Evolutionary conservation across 2,888 invertebrate species (phyloP).

Genomic region (Oxyteleia sp.): DNA sequence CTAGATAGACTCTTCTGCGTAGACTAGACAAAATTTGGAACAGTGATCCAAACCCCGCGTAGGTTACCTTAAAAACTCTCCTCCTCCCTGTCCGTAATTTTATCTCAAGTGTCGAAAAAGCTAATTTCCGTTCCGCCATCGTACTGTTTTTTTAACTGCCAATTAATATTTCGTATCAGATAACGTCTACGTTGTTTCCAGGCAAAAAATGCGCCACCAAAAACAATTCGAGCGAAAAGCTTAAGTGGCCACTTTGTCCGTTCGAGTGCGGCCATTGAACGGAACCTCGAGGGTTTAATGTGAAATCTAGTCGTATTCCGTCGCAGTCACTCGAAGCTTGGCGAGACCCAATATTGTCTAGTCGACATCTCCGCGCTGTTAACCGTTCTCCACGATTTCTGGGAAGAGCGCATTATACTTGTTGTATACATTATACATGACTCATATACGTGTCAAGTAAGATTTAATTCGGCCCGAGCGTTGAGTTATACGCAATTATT

Average conservation of each 20-base stretch:
- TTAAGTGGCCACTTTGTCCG: slow-evolving; percentile 28
- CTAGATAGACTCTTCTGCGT: no score
- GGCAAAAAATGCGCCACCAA: slow-evolving; percentile 5
- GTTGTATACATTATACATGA: slow-evolving; percentile 30
- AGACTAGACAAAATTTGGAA: no score
- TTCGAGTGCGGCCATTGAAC: slow-evolving; percentile 16
- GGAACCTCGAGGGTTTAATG: slow-evolving; percentile 35
- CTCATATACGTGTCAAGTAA: slow-evolving; percentile 39
- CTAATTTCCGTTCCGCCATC: slow-evolving; percentile 9
- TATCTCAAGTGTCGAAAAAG: slow-evolving; percentile 21
- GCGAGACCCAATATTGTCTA: slow-evolving; percentile 36
- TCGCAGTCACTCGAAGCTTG: slow-evolving; percentile 44
- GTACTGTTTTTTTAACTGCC: not conserved
- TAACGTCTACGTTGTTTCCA: not conserved
- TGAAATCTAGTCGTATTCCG: slow-evolving; percentile 47
- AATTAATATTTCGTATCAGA: slow-evolving; percentile 26
- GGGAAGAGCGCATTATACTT: slow-evolving; percentile 26
- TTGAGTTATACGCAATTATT: slow-evolving; percentile 22
- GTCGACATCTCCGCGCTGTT: slow-evolving; percentile 31
- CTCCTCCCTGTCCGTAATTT: no score
- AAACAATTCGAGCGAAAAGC: slow-evolving; percentile 18
- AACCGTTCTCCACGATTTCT: slow-evolving; percentile 22
- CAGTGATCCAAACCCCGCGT: no score
- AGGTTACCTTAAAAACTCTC: no score
- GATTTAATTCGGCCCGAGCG: slow-evolving; percentile 36